Base-by-base conservation (phyloP, 1,140 invertebrate species). In the Plectrocnemia conspersa region DNA sequence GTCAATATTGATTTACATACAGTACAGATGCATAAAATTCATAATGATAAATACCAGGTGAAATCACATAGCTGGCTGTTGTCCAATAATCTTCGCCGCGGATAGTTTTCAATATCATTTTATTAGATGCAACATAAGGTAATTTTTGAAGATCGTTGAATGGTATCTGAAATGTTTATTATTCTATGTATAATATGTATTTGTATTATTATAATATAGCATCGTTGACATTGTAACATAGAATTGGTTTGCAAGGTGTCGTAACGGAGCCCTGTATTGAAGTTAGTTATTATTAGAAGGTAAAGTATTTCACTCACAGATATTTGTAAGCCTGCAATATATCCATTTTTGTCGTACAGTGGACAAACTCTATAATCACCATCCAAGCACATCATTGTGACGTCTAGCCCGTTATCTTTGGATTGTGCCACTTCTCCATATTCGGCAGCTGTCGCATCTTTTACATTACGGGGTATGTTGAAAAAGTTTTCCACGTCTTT, bases 61-160 rank as follows among this genome's bases (percentile, higher is more conserved):
- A 72, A 2, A 73, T 69, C 21, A 65, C 68, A 40, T 65, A 73
- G 41, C 70, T 66, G 6, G 70, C 71, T 10, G 67, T 59, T 1
- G 72, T 69, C 71, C 68, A 73, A 48, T 69, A 74, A 3, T 73
- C 71, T 42, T 74, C 71, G 0, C 65, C 66, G 6, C 67, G 65
- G 0, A 64, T 52, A 0, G 68, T 66, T 3, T 70, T 73, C 27
- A 70, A 63, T 10, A 71, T 64, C 50, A 67, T 68, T 55, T 71
- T 72, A 22, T 71, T 68, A 5, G 58, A 53, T 65, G 68, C 27
- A 65, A 71, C 22, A 67, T 60, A 18, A 10, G 64, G 59, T 10
- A 68, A 53, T n/a, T 64, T 64, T 46, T 67, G 63, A 46, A 67
- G 65, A 21, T 70, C 68, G 4, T 67, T 65, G 0, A 66, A 66